Conservation (phyloP, 1,140 invertebrate genomes). For the Meloidogyne floridensis region DNA sequence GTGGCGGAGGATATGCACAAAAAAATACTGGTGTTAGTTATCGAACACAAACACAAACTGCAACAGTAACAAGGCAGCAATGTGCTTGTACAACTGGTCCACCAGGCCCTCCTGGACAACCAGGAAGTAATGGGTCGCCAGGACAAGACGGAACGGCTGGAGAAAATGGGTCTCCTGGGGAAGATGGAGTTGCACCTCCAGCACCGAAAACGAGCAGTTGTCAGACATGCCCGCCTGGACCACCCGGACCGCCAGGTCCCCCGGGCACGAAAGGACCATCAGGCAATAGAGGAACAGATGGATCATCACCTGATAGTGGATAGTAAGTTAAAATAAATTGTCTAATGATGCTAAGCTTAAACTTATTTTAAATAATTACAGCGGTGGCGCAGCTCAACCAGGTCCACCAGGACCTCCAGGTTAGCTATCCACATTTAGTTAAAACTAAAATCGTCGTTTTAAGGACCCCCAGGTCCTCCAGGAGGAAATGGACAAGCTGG, state of each 20-base stretch:
- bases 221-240: constrained; percentile 49
- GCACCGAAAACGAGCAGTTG: constrained; percentile 35
- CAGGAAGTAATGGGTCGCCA: constrained; percentile 43
- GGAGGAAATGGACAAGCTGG: constrained; percentile 33
- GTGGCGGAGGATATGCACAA: constrained; percentile 13
- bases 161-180: constrained; percentile 40
- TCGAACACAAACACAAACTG: background rate
- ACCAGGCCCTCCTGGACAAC: constrained; percentile 46
- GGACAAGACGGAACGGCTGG: constrained; percentile 39
- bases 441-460: background rate
- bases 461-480: constrained; percentile 18
- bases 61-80: constrained; percentile 8
- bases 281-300: constrained; percentile 23
- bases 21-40: background rate
- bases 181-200: constrained; percentile 29
- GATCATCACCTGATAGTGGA: constrained; percentile 10
- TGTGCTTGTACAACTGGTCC: constrained; percentile 40
- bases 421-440: background rate
- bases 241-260: constrained; percentile 37
- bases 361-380: background rate
- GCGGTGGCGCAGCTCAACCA: constrained; percentile 11
- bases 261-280: constrained; percentile 31
- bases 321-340: constrained; percentile 16
- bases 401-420: constrained; percentile 13
- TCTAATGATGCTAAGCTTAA: too few relatives aligned